Conservation (phyloP, 30 jellyfish, hydroid and myxozoan genomes). For the Aurelia coerulea region DNA sequence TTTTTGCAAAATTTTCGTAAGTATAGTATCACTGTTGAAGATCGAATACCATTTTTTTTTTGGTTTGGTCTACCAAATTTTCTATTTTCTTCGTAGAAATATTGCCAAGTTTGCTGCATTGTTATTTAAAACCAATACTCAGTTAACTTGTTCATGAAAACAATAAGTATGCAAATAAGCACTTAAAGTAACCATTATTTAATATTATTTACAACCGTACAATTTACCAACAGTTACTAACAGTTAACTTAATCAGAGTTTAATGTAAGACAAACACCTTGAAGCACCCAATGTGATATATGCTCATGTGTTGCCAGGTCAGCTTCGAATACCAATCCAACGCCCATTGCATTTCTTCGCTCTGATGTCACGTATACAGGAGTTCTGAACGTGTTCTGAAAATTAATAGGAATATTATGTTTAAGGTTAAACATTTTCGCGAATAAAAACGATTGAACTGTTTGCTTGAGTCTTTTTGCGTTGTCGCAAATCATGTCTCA, state of each 20-base stretch:
- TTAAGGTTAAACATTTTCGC: too few species aligned
- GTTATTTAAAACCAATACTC: not conserved
- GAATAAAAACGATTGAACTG: too few species aligned
- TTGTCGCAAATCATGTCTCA: too few species aligned
- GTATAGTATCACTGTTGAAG: too few species aligned
- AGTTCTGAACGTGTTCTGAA: conserved; percentile 90
- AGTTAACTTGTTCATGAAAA: not conserved
- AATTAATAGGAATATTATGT: not conserved
- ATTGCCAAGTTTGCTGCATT: not conserved
- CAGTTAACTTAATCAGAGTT: conserved; percentile 76
- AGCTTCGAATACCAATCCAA: conserved; percentile 97
- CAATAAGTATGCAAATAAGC: not conserved
- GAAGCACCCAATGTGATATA: conserved; percentile 96
- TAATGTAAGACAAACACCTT: conserved; percentile 94
- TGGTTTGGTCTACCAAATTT: not conserved
- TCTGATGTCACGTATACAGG: conserved; percentile 98
- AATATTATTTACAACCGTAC: not conserved
- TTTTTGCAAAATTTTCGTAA: too few species aligned
- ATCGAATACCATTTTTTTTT: not conserved
- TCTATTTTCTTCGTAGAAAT: not conserved
- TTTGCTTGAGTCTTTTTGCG: too few species aligned
- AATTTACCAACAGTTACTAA: not conserved
- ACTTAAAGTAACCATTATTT: not conserved
- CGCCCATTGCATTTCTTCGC: conserved; percentile 98
- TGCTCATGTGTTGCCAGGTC: conserved; percentile 95